Conservation (phyloP, 2,888 invertebrate species). For the Tenodera sinensis region DNA sequence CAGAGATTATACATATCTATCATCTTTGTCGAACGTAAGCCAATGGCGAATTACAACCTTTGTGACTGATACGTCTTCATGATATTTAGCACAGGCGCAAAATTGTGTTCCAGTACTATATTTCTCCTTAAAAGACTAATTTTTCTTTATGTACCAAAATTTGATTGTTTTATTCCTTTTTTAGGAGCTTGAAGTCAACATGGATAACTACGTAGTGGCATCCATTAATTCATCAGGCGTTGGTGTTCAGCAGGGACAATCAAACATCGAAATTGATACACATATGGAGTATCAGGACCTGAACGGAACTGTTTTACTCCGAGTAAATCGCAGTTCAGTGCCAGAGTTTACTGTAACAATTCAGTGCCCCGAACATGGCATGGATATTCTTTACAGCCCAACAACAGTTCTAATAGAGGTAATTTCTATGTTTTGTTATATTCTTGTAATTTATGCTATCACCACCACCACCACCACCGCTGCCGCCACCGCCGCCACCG, state of each 20-base stretch:
- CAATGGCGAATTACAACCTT: too few relatives aligned
- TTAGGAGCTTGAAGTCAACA: not conserved
- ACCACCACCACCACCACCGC: too few relatives aligned
- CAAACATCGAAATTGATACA: not conserved
- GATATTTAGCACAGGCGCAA: too few relatives aligned
- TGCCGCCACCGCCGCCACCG: too few relatives aligned
- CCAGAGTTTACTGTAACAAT: not conserved
- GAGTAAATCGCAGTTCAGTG: not conserved
- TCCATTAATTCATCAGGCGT: not conserved
- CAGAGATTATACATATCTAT: too few relatives aligned
- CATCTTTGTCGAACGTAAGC: too few relatives aligned
- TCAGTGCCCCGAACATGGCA: not conserved
- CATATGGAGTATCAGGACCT: not conserved
- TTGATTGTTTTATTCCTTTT: not conserved
- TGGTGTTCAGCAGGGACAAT: not conserved
- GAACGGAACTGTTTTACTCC: not conserved
- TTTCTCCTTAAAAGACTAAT: not conserved
- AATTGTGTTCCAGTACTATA: not conserved
- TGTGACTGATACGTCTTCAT: too few relatives aligned
- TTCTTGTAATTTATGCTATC: too few relatives aligned
- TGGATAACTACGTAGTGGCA: not conserved
- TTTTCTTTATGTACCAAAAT: not conserved
- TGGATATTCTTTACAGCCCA: not conserved
- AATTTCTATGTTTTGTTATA: not conserved
- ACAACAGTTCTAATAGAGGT: not conserved